phyloP scores from a whole-genome alignment of 2,113 vertebrate species.

The Marcusenius ussheri region DNA sequence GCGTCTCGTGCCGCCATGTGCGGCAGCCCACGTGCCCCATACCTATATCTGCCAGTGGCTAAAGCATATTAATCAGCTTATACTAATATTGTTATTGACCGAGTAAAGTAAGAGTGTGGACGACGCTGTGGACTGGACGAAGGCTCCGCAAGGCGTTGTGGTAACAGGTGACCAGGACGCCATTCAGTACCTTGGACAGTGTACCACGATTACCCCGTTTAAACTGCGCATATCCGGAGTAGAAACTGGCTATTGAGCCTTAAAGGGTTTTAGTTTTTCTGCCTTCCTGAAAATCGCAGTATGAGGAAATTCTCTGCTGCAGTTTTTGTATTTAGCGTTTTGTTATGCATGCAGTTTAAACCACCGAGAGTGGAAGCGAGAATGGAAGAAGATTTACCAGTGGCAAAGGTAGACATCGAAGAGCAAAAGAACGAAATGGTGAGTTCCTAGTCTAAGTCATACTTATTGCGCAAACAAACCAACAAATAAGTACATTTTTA shows the following conservation, averaged over 20 bases:
- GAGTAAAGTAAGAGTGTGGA: not conserved
- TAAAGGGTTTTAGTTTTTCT: not conserved
- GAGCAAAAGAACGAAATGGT: conserved; percentile 20
- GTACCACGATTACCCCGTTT: not conserved
- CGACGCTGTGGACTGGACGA: not conserved
- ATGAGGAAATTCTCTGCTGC: not conserved
- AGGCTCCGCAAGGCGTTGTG: not conserved
- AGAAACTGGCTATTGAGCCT: not conserved
- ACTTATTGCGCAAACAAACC: not conserved
- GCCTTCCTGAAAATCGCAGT: not conserved
- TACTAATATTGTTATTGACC: not conserved
- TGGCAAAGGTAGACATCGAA: not conserved
- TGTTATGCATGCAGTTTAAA: not conserved
- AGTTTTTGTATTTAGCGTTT: not conserved
- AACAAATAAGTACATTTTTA: not conserved
- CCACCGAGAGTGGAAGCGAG: conserved; percentile 19
- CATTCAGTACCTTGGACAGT: conserved; percentile 23
- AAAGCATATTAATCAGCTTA: not conserved
- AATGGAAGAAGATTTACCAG: conserved; percentile 3
- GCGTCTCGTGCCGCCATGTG: not conserved
- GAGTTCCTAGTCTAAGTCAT: not conserved
- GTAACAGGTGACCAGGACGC: not conserved
- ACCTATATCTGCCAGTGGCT: not conserved
- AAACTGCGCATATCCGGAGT: not conserved
- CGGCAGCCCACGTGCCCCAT: not conserved